Evolutionary conservation across 2,797 vertebrate genomes (phyloP).

Genomic region (Eulemur rubriventer): DNA sequence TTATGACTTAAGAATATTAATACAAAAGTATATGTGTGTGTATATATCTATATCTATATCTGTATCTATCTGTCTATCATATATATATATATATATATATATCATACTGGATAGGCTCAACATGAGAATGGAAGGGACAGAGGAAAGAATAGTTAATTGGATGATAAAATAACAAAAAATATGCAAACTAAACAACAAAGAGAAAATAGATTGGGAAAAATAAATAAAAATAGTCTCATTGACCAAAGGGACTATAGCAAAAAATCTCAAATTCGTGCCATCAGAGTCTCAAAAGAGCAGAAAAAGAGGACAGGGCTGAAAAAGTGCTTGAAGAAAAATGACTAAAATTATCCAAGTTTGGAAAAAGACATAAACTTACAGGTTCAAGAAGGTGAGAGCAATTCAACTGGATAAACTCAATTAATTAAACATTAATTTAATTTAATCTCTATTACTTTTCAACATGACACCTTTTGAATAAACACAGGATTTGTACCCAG

Average conservation of each 20-base stretch:
- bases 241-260: not conserved
- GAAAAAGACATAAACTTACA: not conserved
- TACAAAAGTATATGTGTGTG: not conserved
- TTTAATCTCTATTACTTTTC: not conserved
- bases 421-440: no score
- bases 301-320: not conserved
- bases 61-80: no score
- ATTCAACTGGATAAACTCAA: not conserved
- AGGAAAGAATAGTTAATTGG: not conserved
- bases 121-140: not conserved
- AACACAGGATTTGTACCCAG: not conserved
- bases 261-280: not conserved
- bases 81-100: not conserved
- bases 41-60: not conserved
- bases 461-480: not conserved
- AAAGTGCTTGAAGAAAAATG: not conserved
- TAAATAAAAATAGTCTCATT: not conserved
- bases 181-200: not conserved
- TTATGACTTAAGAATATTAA: not conserved
- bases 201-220: not conserved
- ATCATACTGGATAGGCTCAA: not conserved
- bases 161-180: not conserved
- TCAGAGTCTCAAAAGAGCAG: not conserved
- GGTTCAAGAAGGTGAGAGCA: not conserved
- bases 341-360: not conserved